Base-by-base conservation (phyloP, 2,888 invertebrate genomes). In the Mythimna lalbum region DNA sequence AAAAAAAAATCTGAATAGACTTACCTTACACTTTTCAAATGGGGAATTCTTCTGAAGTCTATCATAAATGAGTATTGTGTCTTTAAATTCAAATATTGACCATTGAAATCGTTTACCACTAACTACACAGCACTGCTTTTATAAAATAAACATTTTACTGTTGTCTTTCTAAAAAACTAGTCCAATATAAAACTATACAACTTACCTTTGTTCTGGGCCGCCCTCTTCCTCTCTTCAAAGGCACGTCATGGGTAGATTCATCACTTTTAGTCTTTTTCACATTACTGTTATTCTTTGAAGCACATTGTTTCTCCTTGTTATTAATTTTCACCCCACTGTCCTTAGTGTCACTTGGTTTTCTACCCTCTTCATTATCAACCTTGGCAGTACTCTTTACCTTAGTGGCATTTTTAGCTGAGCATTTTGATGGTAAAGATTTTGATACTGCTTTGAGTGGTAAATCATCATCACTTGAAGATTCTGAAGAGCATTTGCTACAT, bases 401-500 rank as follows among this genome's bases (percentile, higher is more conserved):
- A 33, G 84, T 73, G 65, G 77, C 27, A 63, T 76, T 69, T 76
- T 92, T 93, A 76, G 89, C 90, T 61, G 91, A 88, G 76, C 90
- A 91, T 89, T 95, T 95, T 33, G 87, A 74, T 71, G 91, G 90
- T 78, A 94, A 87, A 63, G 89, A 86, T 83, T 94, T 96, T 31
- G 94, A 95, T 6, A 95, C 94, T n/a, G 91, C 88, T 85, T 94
- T 95, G 27, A 95, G 86, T 4, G 95, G 95, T 76, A 95, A 85
- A 80, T 96, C 95, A 85, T 96, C 96, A 78, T 96, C 96, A 82
- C 95, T 96, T 1, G 95, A 96, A 10, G 95, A 93, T 50, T 92
- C 93, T 4, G 94, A 93, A 43, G 95, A 94, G 72, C 96, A 96
- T 91, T 95, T 96, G 80, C 95, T 95, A 76, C 95, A 96, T 69